Percentiles rank a stretch among this genome's conserved stretches.
Evolutionary conservation across 2,888 invertebrate genomes (phyloP).

Genomic region (Cheilosia impressa): DNA sequence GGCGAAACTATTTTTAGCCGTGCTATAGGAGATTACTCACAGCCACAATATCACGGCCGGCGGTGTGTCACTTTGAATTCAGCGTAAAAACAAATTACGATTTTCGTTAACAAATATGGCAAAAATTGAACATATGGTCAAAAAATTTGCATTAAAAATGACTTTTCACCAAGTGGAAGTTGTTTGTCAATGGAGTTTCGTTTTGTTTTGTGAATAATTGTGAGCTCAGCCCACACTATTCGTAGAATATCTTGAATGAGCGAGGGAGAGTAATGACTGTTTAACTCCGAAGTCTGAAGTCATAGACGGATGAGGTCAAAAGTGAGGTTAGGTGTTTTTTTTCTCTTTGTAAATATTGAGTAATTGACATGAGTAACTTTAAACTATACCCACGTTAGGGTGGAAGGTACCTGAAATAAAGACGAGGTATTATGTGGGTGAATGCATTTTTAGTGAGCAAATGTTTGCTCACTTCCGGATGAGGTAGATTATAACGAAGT

Average conservation of each 20-base stretch:
- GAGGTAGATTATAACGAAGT: background rate
- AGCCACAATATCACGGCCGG: background rate
- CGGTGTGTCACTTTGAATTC: conserved; percentile 47
- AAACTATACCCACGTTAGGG: conserved; percentile 22
- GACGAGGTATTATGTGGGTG: background rate
- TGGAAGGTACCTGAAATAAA: background rate
- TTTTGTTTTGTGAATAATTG: background rate
- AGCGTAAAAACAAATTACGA: conserved; percentile 36
- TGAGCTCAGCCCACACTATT: conserved; percentile 15
- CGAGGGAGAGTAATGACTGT: conserved; percentile 15
- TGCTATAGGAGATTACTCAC: conserved; percentile 42
- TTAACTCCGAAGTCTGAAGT: background rate
- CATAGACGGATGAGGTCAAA: conserved; percentile 57
- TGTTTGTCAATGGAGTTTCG: background rate
- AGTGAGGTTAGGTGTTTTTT: conserved; percentile 19
- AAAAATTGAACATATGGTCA: conserved; percentile 59
- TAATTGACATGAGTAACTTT: conserved; percentile 38
- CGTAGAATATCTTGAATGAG: conserved; percentile 35
- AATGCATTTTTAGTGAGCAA: background rate
- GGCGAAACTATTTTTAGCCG: conserved; percentile 30
- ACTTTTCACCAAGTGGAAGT: conserved; percentile 25
- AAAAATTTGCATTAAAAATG: conserved; percentile 53
- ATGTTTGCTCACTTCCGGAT: conserved; percentile 21
- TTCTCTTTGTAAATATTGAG: conserved; percentile 12
- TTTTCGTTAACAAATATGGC: conserved; percentile 45